Conservation (phyloP, 2,888 invertebrate species). For the Epinotia ramella region DNA sequence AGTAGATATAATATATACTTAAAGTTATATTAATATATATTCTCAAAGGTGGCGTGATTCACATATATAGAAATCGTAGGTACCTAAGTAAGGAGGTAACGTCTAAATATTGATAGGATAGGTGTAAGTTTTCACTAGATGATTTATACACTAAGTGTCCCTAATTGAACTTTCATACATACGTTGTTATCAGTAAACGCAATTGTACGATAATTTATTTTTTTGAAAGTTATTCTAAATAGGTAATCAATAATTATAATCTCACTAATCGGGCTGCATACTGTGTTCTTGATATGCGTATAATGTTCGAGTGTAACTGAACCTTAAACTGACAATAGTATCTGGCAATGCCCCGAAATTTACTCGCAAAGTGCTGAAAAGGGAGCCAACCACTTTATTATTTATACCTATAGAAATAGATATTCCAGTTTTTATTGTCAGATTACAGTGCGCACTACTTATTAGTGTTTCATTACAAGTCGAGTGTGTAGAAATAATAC, state of each 20-base stretch:
- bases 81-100: not conserved
- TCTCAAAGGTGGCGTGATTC: not conserved
- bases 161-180: slow-evolving; percentile 11
- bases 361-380: not conserved
- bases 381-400: not conserved
- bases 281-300: slow-evolving; percentile 22
- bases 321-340: not conserved
- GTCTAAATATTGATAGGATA: not conserved
- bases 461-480: slow-evolving; percentile 1
- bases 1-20: slow-evolving; percentile 19
- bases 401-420: not conserved
- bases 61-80: not conserved
- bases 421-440: slow-evolving; percentile 5
- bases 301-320: slow-evolving; percentile 10
- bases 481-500: slow-evolving; percentile 36
- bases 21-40: slow-evolving; percentile 4
- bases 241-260: too few relatives aligned
- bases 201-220: not conserved
- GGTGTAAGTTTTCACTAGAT: not conserved
- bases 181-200: not conserved
- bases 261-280: not conserved
- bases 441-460: slow-evolving; percentile 2
- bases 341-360: not conserved
- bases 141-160: not conserved
- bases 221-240: too few relatives aligned